phyloP scores from a whole-genome alignment of 2,113 vertebrate genomes.

The Isurus oxyrinchus region DNA sequence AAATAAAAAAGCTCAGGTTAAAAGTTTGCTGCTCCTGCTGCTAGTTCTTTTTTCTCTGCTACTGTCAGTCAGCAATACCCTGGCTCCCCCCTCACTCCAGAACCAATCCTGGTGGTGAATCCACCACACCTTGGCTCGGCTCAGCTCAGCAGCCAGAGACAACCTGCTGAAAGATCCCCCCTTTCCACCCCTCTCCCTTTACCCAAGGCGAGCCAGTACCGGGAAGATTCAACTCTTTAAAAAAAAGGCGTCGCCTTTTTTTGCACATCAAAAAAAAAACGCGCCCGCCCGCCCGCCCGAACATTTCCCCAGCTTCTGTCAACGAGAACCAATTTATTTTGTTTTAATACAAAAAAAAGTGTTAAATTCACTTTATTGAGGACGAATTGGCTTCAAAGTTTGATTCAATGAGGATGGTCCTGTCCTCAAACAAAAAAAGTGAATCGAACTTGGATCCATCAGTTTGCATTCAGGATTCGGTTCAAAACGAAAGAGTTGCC shows the following conservation, averaged over 20 bases:
- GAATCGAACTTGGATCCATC: no score
- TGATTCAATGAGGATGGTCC: not conserved
- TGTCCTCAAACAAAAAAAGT: no score
- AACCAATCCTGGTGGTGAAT: not conserved
- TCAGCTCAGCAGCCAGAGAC: not conserved
- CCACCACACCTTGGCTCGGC: not conserved
- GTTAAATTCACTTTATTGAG: not conserved
- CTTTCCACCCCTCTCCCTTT: no score
- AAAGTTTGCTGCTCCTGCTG: not conserved
- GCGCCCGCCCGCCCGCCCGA: not conserved
- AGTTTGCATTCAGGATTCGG: not conserved
- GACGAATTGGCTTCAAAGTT: not conserved
- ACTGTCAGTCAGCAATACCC: not conserved
- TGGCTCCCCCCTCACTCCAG: not conserved
- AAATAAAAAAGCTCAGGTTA: not conserved
- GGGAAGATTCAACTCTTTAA: not conserved
- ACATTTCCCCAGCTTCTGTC: not conserved
- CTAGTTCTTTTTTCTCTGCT: not conserved
- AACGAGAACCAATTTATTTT: not conserved
- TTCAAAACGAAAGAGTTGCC: not conserved
- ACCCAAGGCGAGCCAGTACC: not conserved
- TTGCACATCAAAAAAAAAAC: not conserved
- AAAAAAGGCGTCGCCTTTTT: no score
- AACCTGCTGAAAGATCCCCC: not conserved
- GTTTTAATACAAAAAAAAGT: not conserved